Base-by-base conservation (phyloP, 2,888 invertebrate species). In the Nymphalis polychloros region DNA sequence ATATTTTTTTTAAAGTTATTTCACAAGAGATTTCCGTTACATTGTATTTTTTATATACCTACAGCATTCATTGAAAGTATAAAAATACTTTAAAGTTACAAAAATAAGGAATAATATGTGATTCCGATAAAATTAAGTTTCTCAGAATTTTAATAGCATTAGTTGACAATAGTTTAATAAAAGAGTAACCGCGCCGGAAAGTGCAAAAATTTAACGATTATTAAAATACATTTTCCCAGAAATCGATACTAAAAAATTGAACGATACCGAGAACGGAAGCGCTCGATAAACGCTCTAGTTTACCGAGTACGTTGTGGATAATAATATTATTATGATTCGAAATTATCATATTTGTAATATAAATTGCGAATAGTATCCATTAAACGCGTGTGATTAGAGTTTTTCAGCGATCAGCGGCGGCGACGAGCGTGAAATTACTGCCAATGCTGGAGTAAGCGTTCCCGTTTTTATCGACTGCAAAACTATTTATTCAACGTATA, bases 351-450 rank as follows among this genome's bases (percentile, higher is more conserved):
- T 84, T 86, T 84, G 83, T 84, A 80, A 77, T 81, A 83, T 83
- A 79, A 85, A 81, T 81, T 81, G 82, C 78, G 76, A 82, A 77
- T 78, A 73, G 77, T 80, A 72, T 78, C 79, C 80, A 81, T 84
- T 83, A 84, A 83, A 83, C 78, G 76, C 77, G 80, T 76, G 77
- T 81, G 81, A 82, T 85, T 83, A 82, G 78, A 81, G 81, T 87
- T 88, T 88, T 88, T 88, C 83, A 85, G 83, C 77, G 78, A 73
- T 75, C 78, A 78, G 74, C 76, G 78, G 75, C 76, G 77, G 79
- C 86, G 81, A 76, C 69, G 70, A 88, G 78, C 89, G 88, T 89
- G 87, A 87, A 89, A 88, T 88, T 84, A 87, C 84, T 74, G 78
- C 78, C 72, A 76, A 77, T 80, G 76, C 78, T 78, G 78, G 77